These are phyloP conservation scores for Alectura lathami DNA, from an alignment of 2,113 vertebrate genomes.

Conservation along the genomic window DNA sequence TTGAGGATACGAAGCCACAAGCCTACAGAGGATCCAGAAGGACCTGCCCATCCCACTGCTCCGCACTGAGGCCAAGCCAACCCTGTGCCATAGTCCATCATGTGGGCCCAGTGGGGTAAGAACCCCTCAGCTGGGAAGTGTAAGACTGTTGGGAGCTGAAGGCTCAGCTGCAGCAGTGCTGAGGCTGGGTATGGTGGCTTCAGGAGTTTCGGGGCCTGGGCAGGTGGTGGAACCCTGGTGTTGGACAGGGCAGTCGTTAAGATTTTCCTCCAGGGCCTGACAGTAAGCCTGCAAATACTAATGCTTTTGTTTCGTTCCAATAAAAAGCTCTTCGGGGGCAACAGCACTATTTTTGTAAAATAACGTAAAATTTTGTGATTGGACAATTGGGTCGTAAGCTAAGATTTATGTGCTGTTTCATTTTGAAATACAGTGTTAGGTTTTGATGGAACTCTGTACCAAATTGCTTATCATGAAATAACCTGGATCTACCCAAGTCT, in stretches of 20 bases:
- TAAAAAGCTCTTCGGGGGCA: not conserved
- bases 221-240: not conserved
- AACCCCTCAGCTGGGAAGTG: not conserved
- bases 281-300: not conserved
- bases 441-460: not conserved
- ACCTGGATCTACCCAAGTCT: not conserved
- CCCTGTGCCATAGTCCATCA: rapidly evolving
- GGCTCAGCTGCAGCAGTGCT: not conserved
- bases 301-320: not conserved
- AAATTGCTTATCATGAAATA: not conserved
- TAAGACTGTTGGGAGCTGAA: not conserved
- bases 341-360: not conserved
- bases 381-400: not conserved
- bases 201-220: rapidly evolving
- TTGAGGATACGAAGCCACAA: not conserved
- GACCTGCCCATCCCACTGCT: not conserved
- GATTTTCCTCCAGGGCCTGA: not conserved
- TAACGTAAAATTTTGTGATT: not conserved
- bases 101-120: too few relatives aligned
- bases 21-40: rapidly evolving
- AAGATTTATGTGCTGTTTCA: not conserved
- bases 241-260: not conserved
- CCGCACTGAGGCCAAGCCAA: rapidly evolving
- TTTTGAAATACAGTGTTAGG: not conserved
- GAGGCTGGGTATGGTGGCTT: not conserved